Evolutionary conservation across 1,140 invertebrate genomes (phyloP).

Genomic region (Hermetia illucens): DNA sequence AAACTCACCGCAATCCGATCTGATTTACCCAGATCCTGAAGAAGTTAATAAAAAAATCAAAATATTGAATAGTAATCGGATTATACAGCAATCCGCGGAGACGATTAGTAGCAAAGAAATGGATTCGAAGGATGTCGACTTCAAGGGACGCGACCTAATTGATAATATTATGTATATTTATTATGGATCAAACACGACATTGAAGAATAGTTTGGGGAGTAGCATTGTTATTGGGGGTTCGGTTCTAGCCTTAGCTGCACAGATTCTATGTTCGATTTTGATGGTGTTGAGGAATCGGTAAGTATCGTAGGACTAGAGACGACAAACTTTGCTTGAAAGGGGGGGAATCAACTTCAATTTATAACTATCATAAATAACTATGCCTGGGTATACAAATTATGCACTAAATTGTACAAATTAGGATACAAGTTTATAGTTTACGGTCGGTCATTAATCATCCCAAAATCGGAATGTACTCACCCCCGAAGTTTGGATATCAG

Average conservation of each 20-base stretch:
- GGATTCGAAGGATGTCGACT: constrained; percentile 14
- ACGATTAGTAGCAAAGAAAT: not conserved
- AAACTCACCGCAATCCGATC: not conserved
- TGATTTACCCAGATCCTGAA: constrained; percentile 6
- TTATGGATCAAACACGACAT: constrained; percentile 31
- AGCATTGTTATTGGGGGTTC: constrained; percentile 28
- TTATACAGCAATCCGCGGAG: too few species aligned
- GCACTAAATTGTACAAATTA: too few species aligned
- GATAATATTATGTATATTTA: constrained; percentile 43
- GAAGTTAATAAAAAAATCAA: not conserved
- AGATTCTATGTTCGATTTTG: constrained; percentile 7
- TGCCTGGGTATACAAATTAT: too few species aligned
- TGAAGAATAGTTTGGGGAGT: constrained; percentile 21
- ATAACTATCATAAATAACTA: not conserved
- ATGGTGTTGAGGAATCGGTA: constrained; percentile 23
- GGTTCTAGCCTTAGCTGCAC: constrained; percentile 26
- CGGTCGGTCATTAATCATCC: too few species aligned
- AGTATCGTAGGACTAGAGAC: constrained; percentile 19
- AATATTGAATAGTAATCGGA: not conserved
- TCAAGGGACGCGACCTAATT: constrained; percentile 37
- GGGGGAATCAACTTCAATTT: not conserved
- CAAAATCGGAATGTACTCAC: too few species aligned
- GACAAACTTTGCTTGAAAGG: constrained; percentile 16
- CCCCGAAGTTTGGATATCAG: too few species aligned
- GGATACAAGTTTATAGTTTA: too few species aligned